A percentile compares a stretch with the other conserved stretches of the same genome.
Evolutionary conservation across 1,140 invertebrate species (phyloP).

Genomic region (Bilobella aurantiaca): DNA sequence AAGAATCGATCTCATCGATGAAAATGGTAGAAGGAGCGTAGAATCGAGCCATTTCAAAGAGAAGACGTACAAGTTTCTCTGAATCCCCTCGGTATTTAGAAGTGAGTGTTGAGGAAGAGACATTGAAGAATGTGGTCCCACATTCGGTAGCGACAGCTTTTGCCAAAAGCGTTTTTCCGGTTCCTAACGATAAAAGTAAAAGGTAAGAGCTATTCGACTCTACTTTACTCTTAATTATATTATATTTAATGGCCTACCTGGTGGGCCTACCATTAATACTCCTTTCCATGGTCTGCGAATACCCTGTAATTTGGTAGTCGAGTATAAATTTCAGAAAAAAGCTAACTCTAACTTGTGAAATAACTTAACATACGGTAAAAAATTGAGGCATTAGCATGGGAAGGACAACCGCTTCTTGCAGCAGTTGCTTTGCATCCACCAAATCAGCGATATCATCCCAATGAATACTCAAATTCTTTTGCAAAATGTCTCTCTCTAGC

Average conservation of each 20-base stretch:
- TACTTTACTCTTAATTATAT: too few species aligned
- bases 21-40: slow-evolving; percentile 99
- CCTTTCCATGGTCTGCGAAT: slow-evolving; percentile 89
- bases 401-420: slow-evolving; percentile 95
- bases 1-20: slow-evolving; percentile 98
- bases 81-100: slow-evolving; percentile 98
- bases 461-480: slow-evolving; percentile 91
- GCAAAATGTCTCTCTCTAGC: slow-evolving; percentile 92
- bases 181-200: too few species aligned
- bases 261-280: slow-evolving; percentile 71
- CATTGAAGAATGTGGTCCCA: slow-evolving; percentile 98
- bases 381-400: slow-evolving; percentile 98
- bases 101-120: slow-evolving; percentile 91
- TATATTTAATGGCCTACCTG: too few species aligned
- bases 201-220: too few species aligned
- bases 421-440: slow-evolving; percentile 80
- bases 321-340: too few species aligned
- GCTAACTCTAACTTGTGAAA: slow-evolving; percentile 5
- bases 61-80: slow-evolving; percentile 90
- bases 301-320: slow-evolving; percentile 50
- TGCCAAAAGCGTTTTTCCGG: slow-evolving; percentile 97
- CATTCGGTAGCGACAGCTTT: slow-evolving; percentile 99
- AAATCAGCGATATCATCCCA: slow-evolving; percentile 98
- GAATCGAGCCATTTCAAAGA: slow-evolving; percentile 99
- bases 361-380: slow-evolving; percentile 55